Conservation (phyloP, 2,113 vertebrate genomes). For the Zosterops hypoxanthus region DNA sequence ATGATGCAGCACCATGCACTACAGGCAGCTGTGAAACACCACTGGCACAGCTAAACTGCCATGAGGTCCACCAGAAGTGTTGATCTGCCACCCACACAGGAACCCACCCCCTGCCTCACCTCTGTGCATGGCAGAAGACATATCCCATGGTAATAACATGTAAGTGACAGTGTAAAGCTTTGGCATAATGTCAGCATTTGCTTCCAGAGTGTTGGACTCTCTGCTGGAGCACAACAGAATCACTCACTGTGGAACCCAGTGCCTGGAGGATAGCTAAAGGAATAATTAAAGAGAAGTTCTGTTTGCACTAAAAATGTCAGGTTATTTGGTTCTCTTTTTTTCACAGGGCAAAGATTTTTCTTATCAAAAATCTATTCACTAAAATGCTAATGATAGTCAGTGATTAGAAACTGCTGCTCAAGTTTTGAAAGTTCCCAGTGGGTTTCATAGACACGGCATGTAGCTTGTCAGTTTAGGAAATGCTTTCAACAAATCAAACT, state of each 20-base stretch:
- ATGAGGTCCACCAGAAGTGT: not conserved
- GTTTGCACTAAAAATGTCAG: slow-evolving; percentile 58
- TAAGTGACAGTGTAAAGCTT: not conserved
- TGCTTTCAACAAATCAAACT: slow-evolving; percentile 78
- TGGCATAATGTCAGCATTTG: not conserved
- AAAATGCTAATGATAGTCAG: slow-evolving; percentile 81
- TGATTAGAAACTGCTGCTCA: slow-evolving; percentile 82
- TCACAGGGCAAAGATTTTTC: slow-evolving; percentile 72
- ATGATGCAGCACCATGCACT: not conserved
- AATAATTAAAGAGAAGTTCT: slow-evolving; percentile 62
- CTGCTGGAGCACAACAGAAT: not conserved
- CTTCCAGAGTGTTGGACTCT: not conserved
- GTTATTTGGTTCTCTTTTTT: slow-evolving; percentile 5
- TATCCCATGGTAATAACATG: not conserved
- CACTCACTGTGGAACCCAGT: not conserved
- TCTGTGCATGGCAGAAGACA: not conserved
- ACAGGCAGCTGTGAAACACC: accelerated
- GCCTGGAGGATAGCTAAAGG: not conserved
- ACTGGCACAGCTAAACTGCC: not conserved
- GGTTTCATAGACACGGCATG: slow-evolving; percentile 74
- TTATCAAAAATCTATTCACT: slow-evolving; percentile 76
- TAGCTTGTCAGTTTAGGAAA: slow-evolving; percentile 79
- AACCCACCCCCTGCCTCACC: not conserved
- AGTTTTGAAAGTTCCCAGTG: slow-evolving; percentile 79
- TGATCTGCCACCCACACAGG: accelerated